Base-by-base conservation (phyloP, 1,140 invertebrate genomes). In the Coelopa frigida region DNA sequence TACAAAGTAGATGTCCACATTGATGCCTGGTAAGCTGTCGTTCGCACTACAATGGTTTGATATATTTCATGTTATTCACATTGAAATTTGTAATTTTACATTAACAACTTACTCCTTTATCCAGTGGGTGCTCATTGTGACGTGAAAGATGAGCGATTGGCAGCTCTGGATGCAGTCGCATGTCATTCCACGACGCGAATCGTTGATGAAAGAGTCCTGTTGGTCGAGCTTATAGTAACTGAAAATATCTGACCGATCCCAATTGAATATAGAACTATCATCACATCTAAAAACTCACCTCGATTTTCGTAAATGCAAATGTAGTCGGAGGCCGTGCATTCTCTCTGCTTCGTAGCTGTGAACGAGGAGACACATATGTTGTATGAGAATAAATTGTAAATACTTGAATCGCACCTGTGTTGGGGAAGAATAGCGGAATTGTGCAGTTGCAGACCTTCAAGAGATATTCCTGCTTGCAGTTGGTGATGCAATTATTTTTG, bases 111-210 rank as follows among this genome's bases (percentile, higher is more conserved):
- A 44, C 43, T 35, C 20, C 0, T 26, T 22, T 5, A 63, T 18
- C 3, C 46, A 39, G 0, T 58, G 51, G 6, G 58, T 56, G 46
- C 63, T 63, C 12, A 60, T 38, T 10, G 46, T 33, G 17, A 58
- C 49, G 18, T 48, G 8, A 38, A 58, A 63, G 6, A 41, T 21
- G 29, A 42, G 33, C 1, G 44, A 49, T 3, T 53, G 46, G 39
- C 60, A 63, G 12, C 54, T 63, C 1, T 58, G 47, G n/a, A 50
- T 49, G 33, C 60, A 63, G 20, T 43, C 18, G 32, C 60, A 63
- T 1, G 39, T 17, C 24, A 52, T 35, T 0, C 60, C 60, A 4
- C 54, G 51, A 5, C 60, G 46, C 4, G 48, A 18, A 12, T 63
- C 60, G 8, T 55, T 63, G 5, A 63, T 60, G 21, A 52, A 50